Evolutionary conservation across 2,113 vertebrate genomes (phyloP).

Genomic region (Pristiophorus japonicus): DNA sequence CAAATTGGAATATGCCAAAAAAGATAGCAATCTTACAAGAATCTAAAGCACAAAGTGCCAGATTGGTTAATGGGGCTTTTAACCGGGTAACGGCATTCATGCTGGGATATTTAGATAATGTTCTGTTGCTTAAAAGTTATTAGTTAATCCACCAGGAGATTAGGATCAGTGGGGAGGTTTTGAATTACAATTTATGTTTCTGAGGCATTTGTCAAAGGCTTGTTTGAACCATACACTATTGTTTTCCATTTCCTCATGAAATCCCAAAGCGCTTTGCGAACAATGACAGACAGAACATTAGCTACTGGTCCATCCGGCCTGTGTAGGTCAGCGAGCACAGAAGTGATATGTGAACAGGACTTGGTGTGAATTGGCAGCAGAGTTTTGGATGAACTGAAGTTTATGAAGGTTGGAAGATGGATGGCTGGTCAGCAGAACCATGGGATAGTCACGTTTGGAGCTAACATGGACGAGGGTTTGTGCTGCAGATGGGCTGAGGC

Average conservation of each 20-base stretch:
- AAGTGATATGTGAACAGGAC: not conserved
- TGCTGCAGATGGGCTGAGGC: not conserved
- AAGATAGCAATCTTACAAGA: not conserved
- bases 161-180: not conserved
- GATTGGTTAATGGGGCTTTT: not conserved
- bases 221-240: not conserved
- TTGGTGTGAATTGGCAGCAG: not conserved
- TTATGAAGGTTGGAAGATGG: not conserved
- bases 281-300: not conserved
- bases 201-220: not conserved
- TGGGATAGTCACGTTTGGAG: not conserved
- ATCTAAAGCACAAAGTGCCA: not conserved
- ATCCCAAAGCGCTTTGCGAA: not conserved
- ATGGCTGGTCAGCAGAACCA: not conserved
- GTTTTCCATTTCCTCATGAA: not conserved
- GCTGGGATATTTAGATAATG: not conserved
- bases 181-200: not conserved
- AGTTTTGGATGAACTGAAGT: not conserved
- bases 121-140: not conserved
- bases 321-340: not conserved
- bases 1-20: not conserved
- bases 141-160: not conserved
- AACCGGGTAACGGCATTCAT: not conserved
- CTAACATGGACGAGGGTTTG: not conserved
- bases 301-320: not conserved